phyloP scores from a whole-genome alignment of 2,113 vertebrate species.

The Dicerorhinus sumatrensis region DNA sequence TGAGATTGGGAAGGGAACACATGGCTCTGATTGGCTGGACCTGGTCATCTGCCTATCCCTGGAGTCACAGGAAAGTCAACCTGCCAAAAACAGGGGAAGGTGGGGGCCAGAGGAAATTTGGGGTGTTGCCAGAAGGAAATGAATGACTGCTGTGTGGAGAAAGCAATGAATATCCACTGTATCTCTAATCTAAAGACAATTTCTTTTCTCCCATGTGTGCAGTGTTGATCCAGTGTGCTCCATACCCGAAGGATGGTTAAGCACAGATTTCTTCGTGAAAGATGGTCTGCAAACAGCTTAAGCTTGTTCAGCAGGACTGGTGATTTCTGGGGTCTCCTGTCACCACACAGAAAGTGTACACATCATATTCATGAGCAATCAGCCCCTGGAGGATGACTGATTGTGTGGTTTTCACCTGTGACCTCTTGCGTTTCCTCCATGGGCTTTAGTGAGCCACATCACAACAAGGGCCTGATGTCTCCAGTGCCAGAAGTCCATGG shows the following conservation, averaged over 20 bases:
- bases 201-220: not conserved
- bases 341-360: not conserved
- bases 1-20: not conserved
- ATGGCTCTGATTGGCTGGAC: not conserved
- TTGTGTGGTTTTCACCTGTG: not conserved
- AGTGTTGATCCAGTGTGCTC: not conserved
- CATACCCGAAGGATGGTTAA: not conserved
- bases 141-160: not conserved
- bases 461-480: not conserved
- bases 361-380: not conserved
- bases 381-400: not conserved
- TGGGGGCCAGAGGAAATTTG: not conserved
- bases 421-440: not conserved
- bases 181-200: not conserved
- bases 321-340: not conserved
- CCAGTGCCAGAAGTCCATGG: not conserved
- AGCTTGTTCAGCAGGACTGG: not conserved
- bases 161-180: not conserved
- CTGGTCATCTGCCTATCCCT: not conserved
- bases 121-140: not conserved
- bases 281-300: not conserved
- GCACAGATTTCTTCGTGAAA: not conserved
- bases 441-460: not conserved
- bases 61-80: not conserved
- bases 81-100: not conserved